These are phyloP conservation scores for Drosophila orena DNA, from an alignment of 1,140 invertebrate species.

Conservation along the genomic window DNA sequence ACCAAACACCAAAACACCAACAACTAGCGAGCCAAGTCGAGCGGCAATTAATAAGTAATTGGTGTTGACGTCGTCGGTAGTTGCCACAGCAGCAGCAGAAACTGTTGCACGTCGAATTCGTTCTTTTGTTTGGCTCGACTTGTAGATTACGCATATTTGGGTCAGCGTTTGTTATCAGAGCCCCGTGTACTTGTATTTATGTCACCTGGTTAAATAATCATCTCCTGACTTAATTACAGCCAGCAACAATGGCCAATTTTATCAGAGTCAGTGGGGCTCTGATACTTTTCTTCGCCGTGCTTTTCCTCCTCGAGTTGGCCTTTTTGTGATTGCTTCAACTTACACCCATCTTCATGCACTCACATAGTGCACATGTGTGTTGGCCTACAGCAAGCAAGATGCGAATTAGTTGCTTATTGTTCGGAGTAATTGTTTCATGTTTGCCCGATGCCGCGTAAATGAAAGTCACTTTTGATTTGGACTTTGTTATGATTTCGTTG, in stretches of 20 bases:
- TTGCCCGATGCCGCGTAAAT: conserved; percentile 58
- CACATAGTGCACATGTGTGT: conserved; percentile 9
- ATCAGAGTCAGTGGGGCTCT: conserved; percentile 30
- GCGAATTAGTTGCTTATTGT: conserved; percentile 81
- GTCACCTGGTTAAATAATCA: conserved; percentile 79
- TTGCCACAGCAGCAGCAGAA: conserved; percentile 56
- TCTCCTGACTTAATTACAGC: conserved; percentile 61
- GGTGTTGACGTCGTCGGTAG: conserved; percentile 51
- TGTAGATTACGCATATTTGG: conserved; percentile 50
- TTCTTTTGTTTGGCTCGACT: conserved; percentile 52
- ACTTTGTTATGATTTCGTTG: conserved; percentile 67
- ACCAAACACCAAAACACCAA: conserved; percentile 17
- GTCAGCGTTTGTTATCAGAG: conserved; percentile 54
- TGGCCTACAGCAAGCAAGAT: conserved; percentile 50
- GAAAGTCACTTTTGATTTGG: conserved; percentile 74
- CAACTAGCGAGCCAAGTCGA: conserved; percentile 18
- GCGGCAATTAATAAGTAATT: conserved; percentile 79
- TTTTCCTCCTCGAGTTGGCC: conserved; percentile 75
- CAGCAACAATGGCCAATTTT: conserved; percentile 54
- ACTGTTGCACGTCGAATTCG: conserved; percentile 64
- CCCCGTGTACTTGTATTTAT: conserved; percentile 66
- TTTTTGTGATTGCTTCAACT: conserved; percentile 71
- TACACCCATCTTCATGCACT: conserved; percentile 51
- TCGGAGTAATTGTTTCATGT: conserved; percentile 79
- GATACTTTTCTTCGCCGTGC: conserved; percentile 53